Base-by-base conservation (phyloP, 2,797 vertebrate genomes). In the Spheniscus humboldti region DNA sequence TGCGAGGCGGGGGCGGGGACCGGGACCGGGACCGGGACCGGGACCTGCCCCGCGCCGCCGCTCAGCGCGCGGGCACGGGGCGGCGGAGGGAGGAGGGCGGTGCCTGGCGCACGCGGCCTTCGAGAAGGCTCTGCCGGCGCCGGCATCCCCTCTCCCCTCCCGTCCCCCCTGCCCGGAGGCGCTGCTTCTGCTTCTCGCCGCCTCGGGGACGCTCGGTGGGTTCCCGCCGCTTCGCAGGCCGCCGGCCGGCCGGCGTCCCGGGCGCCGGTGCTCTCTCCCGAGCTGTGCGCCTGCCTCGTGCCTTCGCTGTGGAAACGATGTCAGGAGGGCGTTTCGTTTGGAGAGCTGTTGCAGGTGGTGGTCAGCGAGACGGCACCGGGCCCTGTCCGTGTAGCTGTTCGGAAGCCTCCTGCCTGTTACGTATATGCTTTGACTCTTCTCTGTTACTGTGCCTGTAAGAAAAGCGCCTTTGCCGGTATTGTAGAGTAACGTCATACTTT, bases 281-380 rank as follows among this genome's bases (percentile, higher is more conserved):
- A 3, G 23, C 53, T 4, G 35, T 0, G 31, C 3, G 35, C 7
- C 37, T 7, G 19, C 3, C 10, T 7, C 5, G 8, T 35, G 31
- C 45, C 22, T 11, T 6, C 2, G 25, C 55, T 7, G 22, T 4
- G 20, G 3, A 3, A n/a, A 5, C 11, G 7, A 0, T 4, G 27
- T 1, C 4, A 0, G 56, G 31, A 6, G 3, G 27, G 39, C 18
- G 18, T 13, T 18, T 9, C 9, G 35, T 7, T 2, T 1, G 30
- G 10, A 5, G 20, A 4, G 39, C 20, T 15, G 4, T 5, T 8
- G 1, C 1, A 0, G 52, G 18, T 2, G 18, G 27, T 6, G 43
- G 7, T 3, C 33, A 1, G 52, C 31, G 3, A 0, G 41, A 1
- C 13, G 5, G 5, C 2, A 1, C 16, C 2, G 3, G 47, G 28